Percentiles rank a stretch among this genome's conserved stretches.
Evolutionary conservation across 1,140 invertebrate genomes (phyloP).

Genomic region (Papilio polytes): DNA sequence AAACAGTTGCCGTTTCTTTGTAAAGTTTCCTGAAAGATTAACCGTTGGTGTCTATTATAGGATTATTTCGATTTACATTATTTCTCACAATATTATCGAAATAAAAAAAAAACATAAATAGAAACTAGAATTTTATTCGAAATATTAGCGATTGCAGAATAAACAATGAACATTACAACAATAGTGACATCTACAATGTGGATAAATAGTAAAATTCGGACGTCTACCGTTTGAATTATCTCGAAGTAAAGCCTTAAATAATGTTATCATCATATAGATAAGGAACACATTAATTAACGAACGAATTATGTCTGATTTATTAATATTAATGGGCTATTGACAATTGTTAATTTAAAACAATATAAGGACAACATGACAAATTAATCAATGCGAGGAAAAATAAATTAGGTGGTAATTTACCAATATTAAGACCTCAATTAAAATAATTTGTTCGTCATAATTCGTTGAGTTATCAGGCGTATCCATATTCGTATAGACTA

Average conservation of each 20-base stretch:
- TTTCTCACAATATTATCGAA: too few species aligned
- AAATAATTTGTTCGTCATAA: not conserved
- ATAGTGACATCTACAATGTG: not conserved
- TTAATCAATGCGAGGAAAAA: not conserved
- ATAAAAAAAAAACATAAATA: too few species aligned
- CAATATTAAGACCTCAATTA: too few species aligned
- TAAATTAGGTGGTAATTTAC: not conserved
- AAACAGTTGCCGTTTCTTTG: not conserved
- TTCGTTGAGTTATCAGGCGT: not conserved
- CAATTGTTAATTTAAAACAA: not conserved
- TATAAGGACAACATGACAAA: not conserved
- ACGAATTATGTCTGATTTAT: not conserved
- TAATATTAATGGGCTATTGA: not conserved
- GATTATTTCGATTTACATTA: too few species aligned
- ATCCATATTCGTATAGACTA: not conserved
- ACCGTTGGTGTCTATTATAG: too few species aligned
- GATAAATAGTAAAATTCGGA: not conserved
- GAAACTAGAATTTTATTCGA: too few species aligned
- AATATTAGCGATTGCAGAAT: too few species aligned
- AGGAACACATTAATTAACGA: not conserved
- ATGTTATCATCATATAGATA: not conserved
- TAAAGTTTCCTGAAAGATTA: not conserved
- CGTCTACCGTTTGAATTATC: not conserved
- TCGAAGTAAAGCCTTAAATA: not conserved
- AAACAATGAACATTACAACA: too few species aligned